Evolutionary conservation across 2,797 vertebrate genomes (phyloP), one percentile per base, ranked within the genome.

Genomic region (Chelidonichthys spinosus): DNA sequence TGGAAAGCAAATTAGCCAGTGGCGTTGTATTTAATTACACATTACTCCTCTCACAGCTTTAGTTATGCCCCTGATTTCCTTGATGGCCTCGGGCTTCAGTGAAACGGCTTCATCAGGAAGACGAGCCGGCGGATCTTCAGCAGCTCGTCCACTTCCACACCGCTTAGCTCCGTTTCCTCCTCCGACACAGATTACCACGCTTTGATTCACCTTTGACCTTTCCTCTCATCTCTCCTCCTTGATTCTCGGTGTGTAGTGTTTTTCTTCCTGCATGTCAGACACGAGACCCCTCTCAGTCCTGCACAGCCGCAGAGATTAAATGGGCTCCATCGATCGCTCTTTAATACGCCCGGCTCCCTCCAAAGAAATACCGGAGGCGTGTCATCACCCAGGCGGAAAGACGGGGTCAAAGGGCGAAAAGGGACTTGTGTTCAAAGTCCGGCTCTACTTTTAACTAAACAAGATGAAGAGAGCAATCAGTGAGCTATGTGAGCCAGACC

Each of bases 291-390:
- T 87, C 83, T 85, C 72, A 50, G 78, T 75, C 89, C 81, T 76
- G 82, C 81, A 79, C 83, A 71, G 64, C 82, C 69, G 78, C 87
- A 84, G 86, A 89, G 91, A 91, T 91, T 90, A 93, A 93, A 95
- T 93, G 79, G 83, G 80, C 81, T 87, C 56, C 84, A 94, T 94
- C 83, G 91, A 94, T 94, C 88, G 86, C 79, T 79, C 62, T 73
- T 90, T 90, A 89, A 93, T 89, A 88, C 73, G 67, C 67, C 61
- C 37, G 83, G 70, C 77, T 79, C 82, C 87, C 82, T 87, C 81
- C 71, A 75, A 89, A 90, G 83, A 83, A 87, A 90, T 84, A 84
- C 70, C 85, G 56, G 84, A 90, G 85, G 90, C 86, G 71, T 86
- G 84, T 85, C 80, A 87, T 90, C 85, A 67, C 40, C 83, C 66